phyloP scores from a whole-genome alignment of 2,888 invertebrate species.

The Therioaphis trifolii region DNA sequence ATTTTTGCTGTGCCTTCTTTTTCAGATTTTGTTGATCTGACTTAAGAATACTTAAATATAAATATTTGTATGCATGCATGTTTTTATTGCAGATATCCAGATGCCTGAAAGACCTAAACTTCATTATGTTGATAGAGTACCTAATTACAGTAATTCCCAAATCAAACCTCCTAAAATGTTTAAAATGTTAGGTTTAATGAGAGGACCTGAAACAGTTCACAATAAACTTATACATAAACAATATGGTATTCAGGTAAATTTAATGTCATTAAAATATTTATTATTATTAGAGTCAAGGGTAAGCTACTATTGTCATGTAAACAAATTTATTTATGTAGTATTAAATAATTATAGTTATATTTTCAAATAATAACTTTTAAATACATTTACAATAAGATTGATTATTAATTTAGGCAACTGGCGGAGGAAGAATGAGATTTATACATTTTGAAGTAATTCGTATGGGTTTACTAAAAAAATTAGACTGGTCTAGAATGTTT shows the following conservation, averaged over 20 bases:
- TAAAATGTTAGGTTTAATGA: constrained; percentile 83
- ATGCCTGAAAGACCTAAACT: constrained; percentile 80
- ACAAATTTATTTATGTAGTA: too few species aligned
- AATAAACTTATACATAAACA: constrained; percentile 89
- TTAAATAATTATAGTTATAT: too few species aligned
- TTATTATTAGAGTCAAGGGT: too few species aligned
- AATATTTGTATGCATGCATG: neutral
- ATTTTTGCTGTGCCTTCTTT: too few species aligned
- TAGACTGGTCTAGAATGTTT: constrained; percentile 87
- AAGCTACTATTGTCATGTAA: too few species aligned
- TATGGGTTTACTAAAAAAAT: constrained; percentile 78
- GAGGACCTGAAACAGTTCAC: constrained; percentile 90
- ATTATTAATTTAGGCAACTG: constrained; percentile 75
- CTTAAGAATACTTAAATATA: neutral
- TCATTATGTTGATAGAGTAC: constrained; percentile 79
- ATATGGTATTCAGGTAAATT: constrained; percentile 86
- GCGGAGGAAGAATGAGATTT: constrained; percentile 83
- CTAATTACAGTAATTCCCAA: constrained; percentile 74
- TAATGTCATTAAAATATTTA: neutral
- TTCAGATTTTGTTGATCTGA: too few species aligned
- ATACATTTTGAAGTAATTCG: constrained; percentile 93
- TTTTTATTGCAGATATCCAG: constrained; percentile 74
- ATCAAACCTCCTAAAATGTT: constrained; percentile 85
- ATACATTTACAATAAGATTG: neutral
- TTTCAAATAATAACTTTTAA: neutral